phyloP scores from a whole-genome alignment of 2,888 invertebrate genomes.

The Agrochola lychnidis region DNA sequence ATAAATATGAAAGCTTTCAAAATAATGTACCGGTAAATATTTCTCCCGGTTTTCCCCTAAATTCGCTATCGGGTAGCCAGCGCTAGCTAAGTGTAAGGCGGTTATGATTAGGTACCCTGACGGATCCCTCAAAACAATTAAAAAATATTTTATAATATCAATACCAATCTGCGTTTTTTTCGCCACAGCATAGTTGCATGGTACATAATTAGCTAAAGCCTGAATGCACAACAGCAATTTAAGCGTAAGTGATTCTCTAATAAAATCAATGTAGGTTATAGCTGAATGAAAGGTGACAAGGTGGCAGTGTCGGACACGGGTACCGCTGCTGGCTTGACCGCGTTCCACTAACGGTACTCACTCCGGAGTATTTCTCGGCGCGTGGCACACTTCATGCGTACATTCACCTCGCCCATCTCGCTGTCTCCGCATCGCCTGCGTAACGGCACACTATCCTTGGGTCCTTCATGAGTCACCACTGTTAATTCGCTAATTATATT shows the following conservation, averaged over 20 bases:
- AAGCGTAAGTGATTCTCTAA: conserved; percentile 19
- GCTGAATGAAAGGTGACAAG: conserved; percentile 75
- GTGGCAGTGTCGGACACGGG: conserved; percentile 78
- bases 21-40: not conserved
- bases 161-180: not conserved
- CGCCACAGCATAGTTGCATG: not conserved
- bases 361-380: conserved; percentile 89
- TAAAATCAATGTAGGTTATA: conserved; percentile 55
- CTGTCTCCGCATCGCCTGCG: conserved; percentile 72
- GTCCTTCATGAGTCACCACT: conserved; percentile 29
- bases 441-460: conserved; percentile 56
- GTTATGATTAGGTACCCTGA: not conserved
- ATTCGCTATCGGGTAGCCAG: not conserved
- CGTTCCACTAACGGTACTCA: conserved; percentile 90
- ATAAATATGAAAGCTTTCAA: conserved; percentile 3
- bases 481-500: conserved; percentile 12
- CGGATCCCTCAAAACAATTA: not conserved
- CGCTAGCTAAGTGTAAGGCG: not conserved
- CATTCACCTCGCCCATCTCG: conserved; percentile 89
- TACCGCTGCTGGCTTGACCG: conserved; percentile 88
- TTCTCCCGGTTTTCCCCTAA: not conserved
- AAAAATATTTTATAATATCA: not conserved
- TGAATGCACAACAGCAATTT: not conserved
- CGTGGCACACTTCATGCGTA: conserved; percentile 90
- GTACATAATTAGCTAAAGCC: not conserved